Conservation (phyloP, 2,797 vertebrate genomes). For the Apodemus agrarius region DNA sequence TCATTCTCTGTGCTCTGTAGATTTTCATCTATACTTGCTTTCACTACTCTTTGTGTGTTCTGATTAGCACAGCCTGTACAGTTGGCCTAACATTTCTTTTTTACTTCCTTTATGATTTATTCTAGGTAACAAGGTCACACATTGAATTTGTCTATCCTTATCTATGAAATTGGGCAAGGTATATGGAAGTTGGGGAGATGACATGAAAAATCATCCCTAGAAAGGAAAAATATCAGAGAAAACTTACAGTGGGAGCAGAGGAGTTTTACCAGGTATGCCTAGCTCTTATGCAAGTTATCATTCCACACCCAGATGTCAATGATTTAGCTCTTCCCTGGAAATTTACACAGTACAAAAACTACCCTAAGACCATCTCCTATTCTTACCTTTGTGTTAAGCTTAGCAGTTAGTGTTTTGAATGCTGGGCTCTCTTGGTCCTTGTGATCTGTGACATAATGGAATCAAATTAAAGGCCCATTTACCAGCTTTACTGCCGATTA, state of each 20-base stretch:
- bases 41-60: not conserved
- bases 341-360: not conserved
- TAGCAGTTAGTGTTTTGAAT: conserved; percentile 16
- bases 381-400: accelerated
- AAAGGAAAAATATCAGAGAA: not conserved
- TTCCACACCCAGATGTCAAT: not conserved
- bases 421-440: conserved; percentile 79
- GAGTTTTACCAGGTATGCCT: not conserved
- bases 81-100: not conserved
- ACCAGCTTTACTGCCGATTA: conserved; percentile 89
- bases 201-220: not conserved
- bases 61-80: conserved; percentile 21
- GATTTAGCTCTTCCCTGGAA: not conserved
- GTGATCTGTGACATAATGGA: conserved; percentile 87
- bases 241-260: not conserved
- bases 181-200: not conserved
- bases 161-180: conserved; percentile 16
- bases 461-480: conserved; percentile 91
- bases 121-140: not conserved
- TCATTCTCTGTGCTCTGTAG: not conserved
- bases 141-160: conserved; percentile 11
- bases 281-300: not conserved
- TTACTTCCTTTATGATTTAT: conserved; percentile 2
- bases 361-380: not conserved
- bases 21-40: not conserved